Evolutionary conservation across 2,888 invertebrate species (phyloP).

Genomic region (Trimorus sp.): DNA sequence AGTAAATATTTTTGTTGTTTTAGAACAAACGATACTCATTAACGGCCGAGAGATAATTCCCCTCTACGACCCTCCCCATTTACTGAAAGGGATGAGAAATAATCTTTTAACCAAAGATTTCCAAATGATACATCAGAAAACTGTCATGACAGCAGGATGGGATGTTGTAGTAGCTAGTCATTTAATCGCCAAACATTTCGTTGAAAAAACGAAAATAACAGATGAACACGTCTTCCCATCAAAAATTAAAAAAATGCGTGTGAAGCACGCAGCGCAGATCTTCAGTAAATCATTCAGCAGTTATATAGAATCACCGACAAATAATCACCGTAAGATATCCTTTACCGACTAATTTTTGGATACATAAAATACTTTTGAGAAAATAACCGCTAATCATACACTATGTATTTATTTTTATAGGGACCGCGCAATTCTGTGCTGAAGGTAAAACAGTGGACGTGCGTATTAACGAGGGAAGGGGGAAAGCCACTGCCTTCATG

Average conservation of each 20-base stretch:
- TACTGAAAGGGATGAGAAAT: conserved; percentile 20
- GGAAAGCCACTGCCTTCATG: too few relatives aligned
- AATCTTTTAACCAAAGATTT: conserved; percentile 21
- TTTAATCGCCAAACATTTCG: background rate
- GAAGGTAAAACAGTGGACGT: too few relatives aligned
- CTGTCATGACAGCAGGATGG: conserved; percentile 7
- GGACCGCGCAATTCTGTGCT: too few relatives aligned
- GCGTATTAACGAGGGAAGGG: too few relatives aligned
- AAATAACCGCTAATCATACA: too few relatives aligned
- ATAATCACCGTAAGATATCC: background rate
- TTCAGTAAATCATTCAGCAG: conserved; percentile 12
- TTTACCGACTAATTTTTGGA: too few relatives aligned
- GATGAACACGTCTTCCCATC: conserved; percentile 13
- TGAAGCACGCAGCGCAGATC: conserved; percentile 25
- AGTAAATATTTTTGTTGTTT: too few relatives aligned
- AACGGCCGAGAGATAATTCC: background rate
- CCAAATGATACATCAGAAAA: background rate
- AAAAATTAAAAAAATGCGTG: conserved; percentile 30
- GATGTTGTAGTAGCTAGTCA: conserved; percentile 1
- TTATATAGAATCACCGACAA: background rate
- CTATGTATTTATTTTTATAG: too few relatives aligned
- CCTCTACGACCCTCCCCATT: conserved; percentile 6
- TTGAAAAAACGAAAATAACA: background rate
- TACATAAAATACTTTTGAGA: too few relatives aligned
- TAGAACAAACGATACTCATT: background rate